phyloP scores from a whole-genome alignment of 1,140 invertebrate genomes.

The Odontomachus brunneus region DNA sequence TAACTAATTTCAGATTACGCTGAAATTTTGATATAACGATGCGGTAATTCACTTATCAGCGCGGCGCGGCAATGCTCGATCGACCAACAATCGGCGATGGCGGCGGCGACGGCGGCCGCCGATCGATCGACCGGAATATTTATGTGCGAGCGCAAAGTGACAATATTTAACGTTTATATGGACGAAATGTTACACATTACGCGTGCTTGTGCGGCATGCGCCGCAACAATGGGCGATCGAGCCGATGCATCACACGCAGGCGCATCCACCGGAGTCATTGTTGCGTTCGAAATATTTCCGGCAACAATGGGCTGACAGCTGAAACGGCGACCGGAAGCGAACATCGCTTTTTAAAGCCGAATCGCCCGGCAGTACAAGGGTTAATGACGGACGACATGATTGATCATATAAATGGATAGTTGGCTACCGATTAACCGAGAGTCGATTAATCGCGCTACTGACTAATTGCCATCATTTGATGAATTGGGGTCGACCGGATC shows the following conservation, averaged over 20 bases:
- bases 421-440: conserved; percentile 36
- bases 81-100: conserved; percentile 43
- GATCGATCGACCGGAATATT: conserved; percentile 43
- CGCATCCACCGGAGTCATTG: conserved; percentile 11
- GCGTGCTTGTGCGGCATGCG: conserved; percentile 22
- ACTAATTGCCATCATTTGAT: conserved; percentile 49
- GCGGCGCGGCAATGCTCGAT: conserved; percentile 27
- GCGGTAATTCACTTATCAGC: conserved; percentile 50
- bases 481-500: conserved; percentile 31
- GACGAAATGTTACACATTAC: conserved; percentile 46
- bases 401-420: conserved; percentile 63
- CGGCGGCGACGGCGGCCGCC: not conserved
- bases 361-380: not conserved
- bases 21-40: conserved; percentile 52
- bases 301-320: conserved; percentile 9
- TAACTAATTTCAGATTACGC: conserved; percentile 44
- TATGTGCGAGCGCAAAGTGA: conserved; percentile 40
- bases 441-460: conserved; percentile 49
- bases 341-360: conserved; percentile 41
- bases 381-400: conserved; percentile 57
- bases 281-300: conserved; percentile 39
- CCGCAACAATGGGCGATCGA: conserved; percentile 27
- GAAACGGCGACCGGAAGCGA: conserved; percentile 5
- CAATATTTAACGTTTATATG: conserved; percentile 53
- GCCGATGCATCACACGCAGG: conserved; percentile 29